Conservation (phyloP, 2,888 invertebrate species). For the Diadromus collaris region DNA sequence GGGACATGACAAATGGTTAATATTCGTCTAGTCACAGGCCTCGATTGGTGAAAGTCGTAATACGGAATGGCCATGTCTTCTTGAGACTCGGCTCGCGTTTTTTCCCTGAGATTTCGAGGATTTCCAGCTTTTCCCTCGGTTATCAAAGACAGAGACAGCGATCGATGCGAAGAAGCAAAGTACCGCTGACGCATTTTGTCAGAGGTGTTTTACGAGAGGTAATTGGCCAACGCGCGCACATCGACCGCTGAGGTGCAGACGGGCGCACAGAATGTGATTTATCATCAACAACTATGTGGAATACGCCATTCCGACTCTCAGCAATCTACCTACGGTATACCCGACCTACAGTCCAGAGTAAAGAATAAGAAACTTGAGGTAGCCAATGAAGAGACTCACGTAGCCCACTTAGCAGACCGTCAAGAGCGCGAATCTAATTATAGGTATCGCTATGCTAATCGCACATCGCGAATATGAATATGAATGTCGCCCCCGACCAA, state of each 20-base stretch:
- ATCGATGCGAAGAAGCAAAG: slow-evolving; percentile 3
- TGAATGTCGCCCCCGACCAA: slow-evolving; percentile 6
- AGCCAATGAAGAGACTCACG: slow-evolving; percentile 28
- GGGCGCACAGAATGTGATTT: too few species aligned
- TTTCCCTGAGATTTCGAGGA: background rate
- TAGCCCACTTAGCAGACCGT: slow-evolving; percentile 66
- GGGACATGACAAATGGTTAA: background rate
- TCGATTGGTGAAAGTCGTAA: background rate
- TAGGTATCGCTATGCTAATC: slow-evolving; percentile 76
- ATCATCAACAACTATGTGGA: too few species aligned
- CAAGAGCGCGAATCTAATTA: slow-evolving; percentile 74
- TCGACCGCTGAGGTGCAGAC: too few species aligned
- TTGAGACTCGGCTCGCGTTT: background rate
- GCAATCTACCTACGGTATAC: too few species aligned
- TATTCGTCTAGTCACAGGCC: background rate
- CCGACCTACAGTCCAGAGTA: background rate
- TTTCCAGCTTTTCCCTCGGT: too few species aligned
- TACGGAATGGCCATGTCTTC: background rate
- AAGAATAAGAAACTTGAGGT: slow-evolving; percentile 21
- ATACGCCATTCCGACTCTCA: too few species aligned
- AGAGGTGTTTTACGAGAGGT: background rate
- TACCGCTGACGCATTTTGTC: background rate
- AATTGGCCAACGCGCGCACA: too few species aligned
- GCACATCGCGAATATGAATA: slow-evolving; percentile 60
- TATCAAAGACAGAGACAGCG: background rate